Conservation (phyloP, 2,113 vertebrate genomes). For the Polypterus senegalus region DNA sequence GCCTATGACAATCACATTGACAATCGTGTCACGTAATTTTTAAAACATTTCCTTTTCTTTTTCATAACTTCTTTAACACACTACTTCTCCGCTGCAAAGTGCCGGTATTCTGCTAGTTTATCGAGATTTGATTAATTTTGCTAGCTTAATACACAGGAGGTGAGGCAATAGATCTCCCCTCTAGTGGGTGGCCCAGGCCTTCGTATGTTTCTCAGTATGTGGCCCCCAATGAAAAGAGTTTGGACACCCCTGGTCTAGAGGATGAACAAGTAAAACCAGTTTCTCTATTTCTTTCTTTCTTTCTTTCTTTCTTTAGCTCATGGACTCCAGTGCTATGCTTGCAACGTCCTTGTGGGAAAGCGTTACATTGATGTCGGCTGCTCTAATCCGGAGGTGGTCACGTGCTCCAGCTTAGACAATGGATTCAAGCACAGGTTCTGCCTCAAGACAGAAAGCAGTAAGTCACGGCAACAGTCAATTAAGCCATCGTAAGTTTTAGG, state of each 20-base stretch:
- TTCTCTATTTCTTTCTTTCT: neutral
- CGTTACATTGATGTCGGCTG: slow-evolving; percentile 72
- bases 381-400: slow-evolving; percentile 71
- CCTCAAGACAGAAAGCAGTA: slow-evolving; percentile 83
- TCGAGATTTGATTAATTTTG: too few species aligned
- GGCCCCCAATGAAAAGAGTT: too few species aligned
- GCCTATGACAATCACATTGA: too few species aligned
- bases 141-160: too few species aligned
- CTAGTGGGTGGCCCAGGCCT: neutral
- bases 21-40: too few species aligned
- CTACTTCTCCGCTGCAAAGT: too few species aligned
- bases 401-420: slow-evolving; percentile 76
- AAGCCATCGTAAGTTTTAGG: neutral
- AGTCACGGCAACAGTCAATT: slow-evolving; percentile 30
- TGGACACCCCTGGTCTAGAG: too few species aligned
- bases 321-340: slow-evolving; percentile 76
- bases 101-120: too few species aligned
- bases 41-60: too few species aligned
- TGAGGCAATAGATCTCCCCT: too few species aligned
- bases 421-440: slow-evolving; percentile 87
- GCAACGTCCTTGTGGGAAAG: slow-evolving; percentile 70
- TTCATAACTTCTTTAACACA: too few species aligned
- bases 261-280: neutral
- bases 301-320: slow-evolving; percentile 32
- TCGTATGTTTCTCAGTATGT: neutral